A percentile compares a stretch with the other conserved stretches of the same genome.
phyloP scores from a whole-genome alignment of 2,888 invertebrate genomes.

The Protonemura montana region DNA sequence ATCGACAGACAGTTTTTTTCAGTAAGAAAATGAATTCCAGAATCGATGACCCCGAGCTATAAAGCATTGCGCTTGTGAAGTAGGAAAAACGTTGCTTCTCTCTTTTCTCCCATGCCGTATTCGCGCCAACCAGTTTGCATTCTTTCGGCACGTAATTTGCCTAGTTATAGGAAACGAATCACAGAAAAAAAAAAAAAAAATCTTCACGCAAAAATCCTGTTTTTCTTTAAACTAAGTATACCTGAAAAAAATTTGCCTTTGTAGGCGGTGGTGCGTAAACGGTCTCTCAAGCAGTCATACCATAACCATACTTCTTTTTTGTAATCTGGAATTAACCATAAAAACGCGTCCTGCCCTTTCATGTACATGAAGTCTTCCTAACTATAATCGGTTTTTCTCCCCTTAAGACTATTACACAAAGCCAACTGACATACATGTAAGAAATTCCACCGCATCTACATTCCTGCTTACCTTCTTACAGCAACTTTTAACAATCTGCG shows the following conservation, averaged over 20 bases:
- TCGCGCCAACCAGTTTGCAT: not conserved
- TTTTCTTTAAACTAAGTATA: not conserved
- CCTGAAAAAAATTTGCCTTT: not conserved
- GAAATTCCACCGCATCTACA: not conserved
- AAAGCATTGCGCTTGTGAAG: not conserved
- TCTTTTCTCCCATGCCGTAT: not conserved
- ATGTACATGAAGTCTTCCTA: not conserved
- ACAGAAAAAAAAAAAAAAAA: not conserved
- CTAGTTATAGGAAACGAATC: constrained; percentile 7
- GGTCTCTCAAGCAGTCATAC: not conserved
- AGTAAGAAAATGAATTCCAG: constrained; percentile 12
- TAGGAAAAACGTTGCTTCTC: not conserved
- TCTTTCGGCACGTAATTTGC: not conserved
- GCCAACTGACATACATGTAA: not conserved
- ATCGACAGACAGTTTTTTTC: not conserved
- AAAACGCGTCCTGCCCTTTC: not conserved
- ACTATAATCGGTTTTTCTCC: constrained; percentile 3
- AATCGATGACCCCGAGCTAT: not conserved
- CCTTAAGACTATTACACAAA: not conserved
- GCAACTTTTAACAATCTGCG: not conserved
- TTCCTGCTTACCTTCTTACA: not conserved
- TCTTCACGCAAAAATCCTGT: not conserved
- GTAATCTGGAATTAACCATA: not conserved
- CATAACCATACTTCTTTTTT: not conserved
- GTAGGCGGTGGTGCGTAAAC: not conserved